Percentiles rank a stretch among this genome's conserved stretches.
Evolutionary conservation across 2,113 vertebrate genomes (phyloP).

Genomic region (Siphamia tubifer): DNA sequence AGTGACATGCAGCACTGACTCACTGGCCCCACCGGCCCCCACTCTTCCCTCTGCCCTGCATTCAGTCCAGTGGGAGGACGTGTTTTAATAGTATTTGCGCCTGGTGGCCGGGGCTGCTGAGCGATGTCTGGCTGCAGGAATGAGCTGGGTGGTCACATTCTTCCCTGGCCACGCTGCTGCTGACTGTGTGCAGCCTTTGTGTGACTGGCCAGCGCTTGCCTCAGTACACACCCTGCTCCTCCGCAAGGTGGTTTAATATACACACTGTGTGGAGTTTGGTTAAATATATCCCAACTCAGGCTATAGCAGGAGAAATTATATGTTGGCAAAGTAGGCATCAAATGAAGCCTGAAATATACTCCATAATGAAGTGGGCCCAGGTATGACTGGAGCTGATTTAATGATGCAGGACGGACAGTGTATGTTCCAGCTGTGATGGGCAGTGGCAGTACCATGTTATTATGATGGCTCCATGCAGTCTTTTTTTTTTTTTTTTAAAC

Average conservation of each 20-base stretch:
- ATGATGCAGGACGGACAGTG: background rate
- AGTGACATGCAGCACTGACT: constrained; percentile 20
- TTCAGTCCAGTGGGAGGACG: constrained; percentile 23
- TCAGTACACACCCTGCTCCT: constrained; percentile 35
- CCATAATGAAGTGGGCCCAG: background rate
- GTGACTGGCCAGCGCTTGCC: constrained; percentile 69
- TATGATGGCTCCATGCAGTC: constrained; percentile 13
- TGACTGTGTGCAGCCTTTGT: constrained; percentile 82
- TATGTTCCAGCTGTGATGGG: background rate
- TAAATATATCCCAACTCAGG: constrained; percentile 37
- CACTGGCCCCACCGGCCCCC: background rate
- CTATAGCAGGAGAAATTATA: background rate
- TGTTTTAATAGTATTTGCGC: constrained; percentile 58
- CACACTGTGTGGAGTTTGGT: constrained; percentile 18
- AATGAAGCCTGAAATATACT: background rate
- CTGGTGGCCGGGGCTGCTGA: constrained; percentile 48
- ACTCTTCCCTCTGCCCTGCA: background rate
- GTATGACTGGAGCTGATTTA: background rate
- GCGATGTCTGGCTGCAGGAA: constrained; percentile 64
- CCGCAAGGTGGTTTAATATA: constrained; percentile 43
- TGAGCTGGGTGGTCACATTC: constrained; percentile 82
- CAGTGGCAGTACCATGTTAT: constrained; percentile 12
- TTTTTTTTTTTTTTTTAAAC: background rate
- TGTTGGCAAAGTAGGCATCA: background rate
- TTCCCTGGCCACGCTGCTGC: constrained; percentile 75